Percentiles rank a stretch among this genome's conserved stretches.
Conservation (phyloP, 2,113 vertebrate species). For the Lota lota region DNA sequence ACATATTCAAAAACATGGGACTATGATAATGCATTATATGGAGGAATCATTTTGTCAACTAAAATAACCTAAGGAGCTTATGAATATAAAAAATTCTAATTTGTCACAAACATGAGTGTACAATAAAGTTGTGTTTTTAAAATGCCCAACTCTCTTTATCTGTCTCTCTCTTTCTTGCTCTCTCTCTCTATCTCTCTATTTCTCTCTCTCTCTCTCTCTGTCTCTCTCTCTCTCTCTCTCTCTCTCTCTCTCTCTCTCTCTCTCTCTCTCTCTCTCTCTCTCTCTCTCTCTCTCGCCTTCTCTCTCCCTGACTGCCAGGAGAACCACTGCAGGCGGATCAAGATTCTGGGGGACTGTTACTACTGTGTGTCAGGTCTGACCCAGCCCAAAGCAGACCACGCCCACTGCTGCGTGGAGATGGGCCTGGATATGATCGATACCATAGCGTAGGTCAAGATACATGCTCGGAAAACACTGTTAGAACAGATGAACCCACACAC, state of each 20-base stretch:
- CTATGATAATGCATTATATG: too few species aligned
- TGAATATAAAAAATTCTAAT: too few species aligned
- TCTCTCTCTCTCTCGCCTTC: neutral
- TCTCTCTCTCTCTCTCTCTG: too few species aligned
- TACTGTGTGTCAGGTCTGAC: conserved; percentile 96
- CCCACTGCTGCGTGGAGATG: conserved; percentile 84
- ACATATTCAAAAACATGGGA: too few species aligned
- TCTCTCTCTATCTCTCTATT: too few species aligned
- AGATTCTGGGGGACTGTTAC: conserved; percentile 98
- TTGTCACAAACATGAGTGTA: too few species aligned
- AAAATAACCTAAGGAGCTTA: too few species aligned
- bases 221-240: neutral
- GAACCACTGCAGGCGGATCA: conserved; percentile 93
- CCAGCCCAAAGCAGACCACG: conserved; percentile 95
- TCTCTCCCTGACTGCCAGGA: conserved; percentile 56
- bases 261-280: neutral
- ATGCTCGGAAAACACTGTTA: neutral
- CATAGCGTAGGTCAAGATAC: conserved; percentile 70
- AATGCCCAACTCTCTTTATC: too few species aligned
- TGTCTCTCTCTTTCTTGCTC: too few species aligned
- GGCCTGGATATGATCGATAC: conserved; percentile 81
- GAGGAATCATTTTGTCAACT: too few species aligned
- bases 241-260: conserved; percentile 10
- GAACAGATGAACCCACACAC: neutral
- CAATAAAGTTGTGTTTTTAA: too few species aligned